phyloP scores from a whole-genome alignment of 2,888 invertebrate species.

The Neocrepidodera transversa region DNA sequence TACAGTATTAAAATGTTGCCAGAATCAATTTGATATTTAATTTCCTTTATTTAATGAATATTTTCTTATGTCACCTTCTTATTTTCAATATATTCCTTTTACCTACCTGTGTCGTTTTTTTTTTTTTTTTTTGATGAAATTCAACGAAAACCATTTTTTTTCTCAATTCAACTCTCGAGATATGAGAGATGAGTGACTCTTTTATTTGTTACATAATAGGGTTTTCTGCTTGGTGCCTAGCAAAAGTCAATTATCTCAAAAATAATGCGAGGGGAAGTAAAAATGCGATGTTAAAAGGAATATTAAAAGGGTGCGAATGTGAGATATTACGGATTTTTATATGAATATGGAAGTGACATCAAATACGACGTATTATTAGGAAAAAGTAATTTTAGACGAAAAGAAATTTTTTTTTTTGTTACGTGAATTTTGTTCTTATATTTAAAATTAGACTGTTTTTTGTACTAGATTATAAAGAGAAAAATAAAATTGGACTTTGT shows the following conservation, averaged over 20 bases:
- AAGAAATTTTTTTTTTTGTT: no score
- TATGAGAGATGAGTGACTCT: conserved; percentile 7
- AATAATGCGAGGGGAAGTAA: conserved; percentile 15
- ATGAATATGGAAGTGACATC: background rate
- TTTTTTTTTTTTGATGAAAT: conserved; percentile 18
- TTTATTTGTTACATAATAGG: conserved; percentile 23
- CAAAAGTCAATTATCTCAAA: conserved; percentile 18
- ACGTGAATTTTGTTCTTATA: no score
- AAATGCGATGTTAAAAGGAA: conserved; percentile 4
- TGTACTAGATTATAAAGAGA: no score
- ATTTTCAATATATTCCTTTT: conserved; percentile 8
- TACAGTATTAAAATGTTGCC: no score
- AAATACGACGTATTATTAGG: no score
- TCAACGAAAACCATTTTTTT: conserved; percentile 9
- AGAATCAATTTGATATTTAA: no score
- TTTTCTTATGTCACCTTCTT: no score
- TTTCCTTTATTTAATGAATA: no score
- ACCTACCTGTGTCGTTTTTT: background rate
- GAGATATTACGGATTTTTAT: conserved; percentile 4
- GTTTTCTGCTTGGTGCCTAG: conserved; percentile 12
- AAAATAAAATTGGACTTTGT: no score
- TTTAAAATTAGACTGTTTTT: no score
- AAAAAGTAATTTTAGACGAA: no score
- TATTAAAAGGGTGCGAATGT: conserved; percentile 10
- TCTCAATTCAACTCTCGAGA: conserved; percentile 1